Evolutionary conservation across 2,113 vertebrate genomes (phyloP), one percentile per base, ranked within the genome.

Genomic region (Corythornis cristatus): DNA sequence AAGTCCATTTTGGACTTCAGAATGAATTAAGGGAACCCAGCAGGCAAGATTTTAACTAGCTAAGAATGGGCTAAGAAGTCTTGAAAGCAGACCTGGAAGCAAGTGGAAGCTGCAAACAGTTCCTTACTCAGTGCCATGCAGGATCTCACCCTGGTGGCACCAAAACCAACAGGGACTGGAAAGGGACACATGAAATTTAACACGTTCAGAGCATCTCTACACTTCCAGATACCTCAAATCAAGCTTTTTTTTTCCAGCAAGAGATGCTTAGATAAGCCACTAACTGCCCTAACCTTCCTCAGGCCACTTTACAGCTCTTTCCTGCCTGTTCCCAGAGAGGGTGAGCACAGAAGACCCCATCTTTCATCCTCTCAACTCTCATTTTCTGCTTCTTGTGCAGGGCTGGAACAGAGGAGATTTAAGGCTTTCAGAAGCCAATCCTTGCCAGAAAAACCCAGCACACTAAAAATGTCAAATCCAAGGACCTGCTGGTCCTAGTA

Each of bases 381-480:
- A 13, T 12, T 50, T 88, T 11, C 48, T 4, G 1, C 40, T 71
- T 28, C 5, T 2, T 2, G 3, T 8, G 3, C 3, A 19, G 48
- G 12, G 73, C 10, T 12, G 6, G 7, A 76, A 43, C 3, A 25
- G 48, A 43, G 67, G 23, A 66, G 58, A 51, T 1, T 53, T 53
- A 7, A 19, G 29, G 11, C 21, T 25, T 83, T 83, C 54, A 26
- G 22, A 82, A 3, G 5, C 2, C n/a, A 48, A 8, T 29, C 15
- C 60, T 23, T 2, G 1, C n/a, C 15, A 2, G 4, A 62, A 10
- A 10, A 10, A 35, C 12, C 46, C 66, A 45, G 12, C 26, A 86
- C 7, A 35, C 9, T 10, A 42, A 42, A 88, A 83, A 67, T 12
- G 13, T 5, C 28, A 51, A 53, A 64, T 68, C 12, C 11, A 51